Base-by-base conservation (phyloP, 2,113 vertebrate genomes). In the Trinectes maculatus region DNA sequence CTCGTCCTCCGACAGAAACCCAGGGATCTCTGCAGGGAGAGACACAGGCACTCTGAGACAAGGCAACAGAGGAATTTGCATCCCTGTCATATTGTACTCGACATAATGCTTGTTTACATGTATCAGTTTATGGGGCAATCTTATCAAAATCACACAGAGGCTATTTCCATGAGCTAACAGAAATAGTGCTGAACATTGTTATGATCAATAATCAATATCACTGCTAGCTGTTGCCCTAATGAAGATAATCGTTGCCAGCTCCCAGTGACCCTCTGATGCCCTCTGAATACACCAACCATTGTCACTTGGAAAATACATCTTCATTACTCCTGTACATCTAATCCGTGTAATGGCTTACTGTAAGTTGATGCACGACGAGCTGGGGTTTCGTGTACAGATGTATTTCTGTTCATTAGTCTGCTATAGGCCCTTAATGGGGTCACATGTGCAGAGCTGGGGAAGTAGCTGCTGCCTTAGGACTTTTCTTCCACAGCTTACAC, bases 1-100 rank as follows among this genome's bases (percentile, higher is more conserved):
- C 44, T 99, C 97, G 46, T 96, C 93, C 10, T 95, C 95, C 3
- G 94, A 95, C 82, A 99, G 90, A 83, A 99, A 99, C 58, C 90
- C 87, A 0, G 97, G 95, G 77, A 98, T 95, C 92, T 99, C 97
- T 99, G 92, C 62, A 58, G 37, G 70, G 43, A 57, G 8, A 54
- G 22, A 77, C 36, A 69, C 6, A 37, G 3, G 46, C 9, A 24
- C 1, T 54, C 16, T 18, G 18, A 37, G 5, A 15, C 15, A 29
- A 36, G 19, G n/a, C 19, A 8, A 52, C 3, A 55, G 44, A 61
- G 1, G n/a, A 8, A 25, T 56, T 15, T 44, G 22, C 6, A 12
- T 10, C 19, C 18, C 1, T 3, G 9, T 28, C 10, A 34, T 9
- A 18, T 15, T 64, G 37, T 39, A 5, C 9, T 46, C 4, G 11